These are phyloP conservation scores for Pseudococcus longispinus DNA, from an alignment of 2,888 invertebrate species.

Conservation along the genomic window DNA sequence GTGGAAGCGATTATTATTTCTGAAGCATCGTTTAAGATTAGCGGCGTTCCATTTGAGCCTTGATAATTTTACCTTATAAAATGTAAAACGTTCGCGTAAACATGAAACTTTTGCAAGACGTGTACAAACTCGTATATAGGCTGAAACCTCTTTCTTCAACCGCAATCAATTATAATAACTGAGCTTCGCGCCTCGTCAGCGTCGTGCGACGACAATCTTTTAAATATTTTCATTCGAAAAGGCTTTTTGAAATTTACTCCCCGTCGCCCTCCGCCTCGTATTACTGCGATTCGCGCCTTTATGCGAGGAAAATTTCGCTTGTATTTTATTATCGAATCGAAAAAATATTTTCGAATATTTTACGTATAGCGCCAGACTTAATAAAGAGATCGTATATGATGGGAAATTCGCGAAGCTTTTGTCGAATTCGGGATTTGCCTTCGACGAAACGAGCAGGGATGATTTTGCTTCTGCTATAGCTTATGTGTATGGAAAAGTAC, in stretches of 20 bases:
- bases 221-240: neutral
- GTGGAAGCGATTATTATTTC: constrained; percentile 28
- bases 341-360: constrained; percentile 19
- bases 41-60: constrained; percentile 12
- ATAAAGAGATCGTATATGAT: constrained; percentile 10
- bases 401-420: constrained; percentile 31
- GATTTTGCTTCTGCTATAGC: neutral
- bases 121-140: constrained; percentile 18
- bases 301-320: neutral
- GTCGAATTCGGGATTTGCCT: neutral
- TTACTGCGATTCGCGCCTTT: neutral
- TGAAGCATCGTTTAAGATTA: constrained; percentile 31
- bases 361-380: neutral
- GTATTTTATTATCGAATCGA: constrained; percentile 27
- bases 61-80: constrained; percentile 25
- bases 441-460: neutral
- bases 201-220: neutral
- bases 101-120: constrained; percentile 24
- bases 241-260: neutral
- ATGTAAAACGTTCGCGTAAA: constrained; percentile 31
- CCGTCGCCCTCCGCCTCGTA: neutral
- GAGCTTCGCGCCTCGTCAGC: neutral
- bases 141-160: neutral
- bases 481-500: neutral
- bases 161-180: constrained; percentile 28